phyloP scores from a whole-genome alignment of 2,113 vertebrate genomes.

The Solea solea region DNA sequence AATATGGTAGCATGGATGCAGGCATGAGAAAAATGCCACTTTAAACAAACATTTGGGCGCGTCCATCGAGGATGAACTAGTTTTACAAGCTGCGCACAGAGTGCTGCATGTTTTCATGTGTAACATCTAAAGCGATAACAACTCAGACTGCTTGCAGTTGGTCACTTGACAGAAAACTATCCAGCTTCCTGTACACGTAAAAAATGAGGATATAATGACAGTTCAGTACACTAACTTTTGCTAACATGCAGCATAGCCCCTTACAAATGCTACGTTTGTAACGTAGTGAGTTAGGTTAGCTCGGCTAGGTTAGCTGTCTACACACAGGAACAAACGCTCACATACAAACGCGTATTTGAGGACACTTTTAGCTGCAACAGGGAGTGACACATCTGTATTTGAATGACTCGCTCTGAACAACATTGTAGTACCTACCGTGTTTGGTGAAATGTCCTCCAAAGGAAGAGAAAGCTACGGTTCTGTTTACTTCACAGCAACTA shows the following conservation, averaged over 20 bases:
- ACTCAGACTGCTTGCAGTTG: not conserved
- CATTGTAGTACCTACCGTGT: not conserved
- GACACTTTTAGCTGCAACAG: not conserved
- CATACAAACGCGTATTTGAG: not conserved
- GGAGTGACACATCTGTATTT: fast-evolving
- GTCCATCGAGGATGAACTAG: not conserved
- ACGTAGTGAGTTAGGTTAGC: no score
- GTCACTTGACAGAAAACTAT: not conserved
- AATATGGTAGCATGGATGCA: no score
- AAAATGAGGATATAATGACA: not conserved
- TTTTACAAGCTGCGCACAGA: conserved; percentile 19
- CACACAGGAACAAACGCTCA: not conserved
- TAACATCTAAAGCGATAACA: not conserved
- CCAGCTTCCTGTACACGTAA: no score
- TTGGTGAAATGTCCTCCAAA: not conserved
- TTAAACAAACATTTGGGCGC: not conserved
- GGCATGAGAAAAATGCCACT: not conserved
- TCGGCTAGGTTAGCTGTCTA: not conserved
- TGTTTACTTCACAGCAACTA: conserved; percentile 52
- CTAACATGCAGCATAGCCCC: not conserved
- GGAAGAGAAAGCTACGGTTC: not conserved
- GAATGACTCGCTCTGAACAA: fast-evolving
- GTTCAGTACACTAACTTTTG: no score
- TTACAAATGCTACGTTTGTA: not conserved
- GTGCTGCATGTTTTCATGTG: no score